Percentiles rank a stretch among this genome's conserved stretches.
These are phyloP conservation scores for Pangasianodon gigas DNA, from an alignment of 2,113 vertebrate genomes.

Conservation along the genomic window DNA sequence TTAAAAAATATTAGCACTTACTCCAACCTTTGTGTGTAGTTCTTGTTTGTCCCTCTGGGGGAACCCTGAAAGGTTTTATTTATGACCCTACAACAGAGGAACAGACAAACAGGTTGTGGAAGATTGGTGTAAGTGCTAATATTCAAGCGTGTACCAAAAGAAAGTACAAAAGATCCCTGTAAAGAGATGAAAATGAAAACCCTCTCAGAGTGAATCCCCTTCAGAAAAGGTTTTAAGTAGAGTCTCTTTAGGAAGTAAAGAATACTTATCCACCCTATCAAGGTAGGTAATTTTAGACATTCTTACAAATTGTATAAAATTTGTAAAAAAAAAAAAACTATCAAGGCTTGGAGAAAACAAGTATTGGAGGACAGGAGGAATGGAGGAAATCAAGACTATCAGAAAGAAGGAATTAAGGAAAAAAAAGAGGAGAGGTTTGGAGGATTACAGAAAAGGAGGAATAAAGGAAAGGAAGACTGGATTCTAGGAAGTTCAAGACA, in stretches of 20 bases:
- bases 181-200: neutral
- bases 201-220: neutral
- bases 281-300: neutral
- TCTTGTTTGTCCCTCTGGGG: neutral
- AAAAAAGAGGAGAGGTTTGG: neutral
- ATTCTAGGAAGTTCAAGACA: conserved; percentile 63
- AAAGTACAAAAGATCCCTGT: neutral
- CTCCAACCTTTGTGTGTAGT: neutral
- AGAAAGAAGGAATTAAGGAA: neutral
- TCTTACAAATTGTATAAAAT: neutral
- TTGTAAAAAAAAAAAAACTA: neutral
- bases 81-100: neutral
- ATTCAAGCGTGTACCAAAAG: too few relatives aligned
- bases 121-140: neutral
- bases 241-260: too few relatives aligned
- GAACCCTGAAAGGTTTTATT: neutral
- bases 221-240: too few relatives aligned
- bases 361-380: neutral
- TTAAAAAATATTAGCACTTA: neutral
- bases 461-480: neutral
- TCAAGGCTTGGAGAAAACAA: neutral
- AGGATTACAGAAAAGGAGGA: neutral
- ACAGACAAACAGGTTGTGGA: neutral
- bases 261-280: too few relatives aligned
- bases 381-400: neutral